Base-by-base conservation (phyloP, 2,888 invertebrate genomes). In the Endomychus coccineus region DNA sequence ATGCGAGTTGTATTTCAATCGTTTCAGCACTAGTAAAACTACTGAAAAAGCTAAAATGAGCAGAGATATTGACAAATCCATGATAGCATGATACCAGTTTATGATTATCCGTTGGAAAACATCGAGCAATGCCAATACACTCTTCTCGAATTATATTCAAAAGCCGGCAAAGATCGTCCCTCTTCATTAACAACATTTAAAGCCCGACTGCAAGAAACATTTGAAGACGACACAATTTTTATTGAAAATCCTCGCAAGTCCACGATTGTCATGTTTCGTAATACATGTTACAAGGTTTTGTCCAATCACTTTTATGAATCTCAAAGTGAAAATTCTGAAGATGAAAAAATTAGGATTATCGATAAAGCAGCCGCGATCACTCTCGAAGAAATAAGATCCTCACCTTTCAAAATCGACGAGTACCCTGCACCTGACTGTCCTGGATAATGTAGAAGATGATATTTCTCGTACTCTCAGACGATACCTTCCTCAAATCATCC, bases 61-160 rank as follows among this genome's bases (percentile, higher is more conserved):
- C 9, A 7, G 6, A 19, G 21, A 19, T 19, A 19, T 19, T 19
- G 21, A 19, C 21, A 19, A 19, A 19, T 19, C 21, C 9, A 19
- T 19, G 21, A n/a, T 19, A 19, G 6, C 21, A 19, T 19, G 21
- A n/a, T 19, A 19, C 21, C 21, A 19, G 21, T 19, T 19, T 19
- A 19, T n/a, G 21, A 19, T 19, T 19, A 19, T n/a, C 9, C 9
- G 21, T 19, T 19, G 21, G 21, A 19, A 6, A 19, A 19, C 21
- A n/a, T 19, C 21, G 21, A 19, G 21, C 21, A 19, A 19, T 19
- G 21, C 21, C 21, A 19, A 19, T 19, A 19, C 21, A 19, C 21
- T 19, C 21, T 19, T 19, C 9, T n/a, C 6, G 21, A 19, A 19
- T 19, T 19, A n/a, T 19, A 7, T 19, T 19, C 21, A 7, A 19